Conservation (phyloP, 2,113 vertebrate genomes). For the Glaucomys volans region DNA sequence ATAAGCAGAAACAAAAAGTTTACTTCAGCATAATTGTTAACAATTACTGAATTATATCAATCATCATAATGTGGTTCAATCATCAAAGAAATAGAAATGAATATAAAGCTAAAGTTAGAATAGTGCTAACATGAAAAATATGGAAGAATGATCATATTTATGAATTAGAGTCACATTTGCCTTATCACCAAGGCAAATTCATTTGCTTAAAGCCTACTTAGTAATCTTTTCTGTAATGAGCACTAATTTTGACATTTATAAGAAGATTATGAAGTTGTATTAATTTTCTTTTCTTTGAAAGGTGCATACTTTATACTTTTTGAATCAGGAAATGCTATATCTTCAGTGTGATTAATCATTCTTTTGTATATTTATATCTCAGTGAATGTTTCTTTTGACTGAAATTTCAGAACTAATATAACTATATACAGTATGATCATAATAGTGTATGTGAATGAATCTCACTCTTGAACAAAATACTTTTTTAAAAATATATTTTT, state of each 20-base stretch:
- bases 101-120: not conserved
- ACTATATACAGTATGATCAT: not conserved
- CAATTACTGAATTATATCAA: not conserved
- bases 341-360: not conserved
- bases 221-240: slow-evolving; percentile 9
- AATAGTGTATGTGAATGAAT: not conserved
- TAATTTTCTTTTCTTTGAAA: slow-evolving; percentile 21
- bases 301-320: not conserved
- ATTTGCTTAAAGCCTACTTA: not conserved
- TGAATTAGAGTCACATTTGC: not conserved
- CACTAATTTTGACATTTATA: slow-evolving; percentile 18
- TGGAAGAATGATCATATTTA: not conserved
- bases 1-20: not conserved
- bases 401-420: slow-evolving; percentile 18
- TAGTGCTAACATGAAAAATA: slow-evolving; percentile 1
- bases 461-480: slow-evolving; percentile 7
- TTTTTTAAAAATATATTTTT: not conserved
- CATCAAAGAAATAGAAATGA: slow-evolving; percentile 17
- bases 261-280: not conserved
- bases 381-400: not conserved
- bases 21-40: not conserved
- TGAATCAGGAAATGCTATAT: not conserved
- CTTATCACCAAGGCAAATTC: not conserved
- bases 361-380: not conserved
- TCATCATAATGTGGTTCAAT: not conserved